Evolutionary conservation across 2,113 vertebrate genomes (phyloP).

Genomic region (Microtus montanus): DNA sequence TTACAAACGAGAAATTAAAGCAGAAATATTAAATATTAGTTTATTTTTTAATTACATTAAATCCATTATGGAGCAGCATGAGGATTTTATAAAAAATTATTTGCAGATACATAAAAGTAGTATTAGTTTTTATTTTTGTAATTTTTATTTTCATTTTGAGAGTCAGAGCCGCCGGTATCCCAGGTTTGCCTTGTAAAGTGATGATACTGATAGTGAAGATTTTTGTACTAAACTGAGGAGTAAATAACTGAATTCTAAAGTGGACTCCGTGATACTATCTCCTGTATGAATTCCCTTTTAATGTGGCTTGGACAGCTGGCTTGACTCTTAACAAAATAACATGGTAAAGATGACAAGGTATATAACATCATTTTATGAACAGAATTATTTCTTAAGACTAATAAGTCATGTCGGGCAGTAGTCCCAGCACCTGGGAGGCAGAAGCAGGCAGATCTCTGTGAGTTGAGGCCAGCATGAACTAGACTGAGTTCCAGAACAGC

Average conservation of each 20-base stretch:
- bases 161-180: background rate
- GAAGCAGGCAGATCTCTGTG: background rate
- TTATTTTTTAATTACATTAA: conserved; percentile 46
- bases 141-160: conserved; percentile 6
- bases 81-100: conserved; percentile 39
- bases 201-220: background rate
- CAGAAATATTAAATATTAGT: conserved; percentile 19
- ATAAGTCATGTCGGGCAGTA: background rate
- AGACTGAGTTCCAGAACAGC: background rate
- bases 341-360: background rate
- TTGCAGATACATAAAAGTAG: conserved; percentile 27
- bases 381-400: background rate
- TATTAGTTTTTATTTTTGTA: conserved; percentile 19
- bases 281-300: background rate
- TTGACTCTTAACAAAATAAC: background rate
- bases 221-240: conserved; percentile 15
- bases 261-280: background rate
- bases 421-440: background rate
- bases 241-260: background rate
- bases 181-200: background rate
- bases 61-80: conserved; percentile 10
- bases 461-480: background rate
- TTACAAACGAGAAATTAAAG: conserved; percentile 49
- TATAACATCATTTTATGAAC: background rate
- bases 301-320: background rate